These are phyloP conservation scores for Eristalis pertinax DNA, from an alignment of 2,888 invertebrate species.

Conservation along the genomic window DNA sequence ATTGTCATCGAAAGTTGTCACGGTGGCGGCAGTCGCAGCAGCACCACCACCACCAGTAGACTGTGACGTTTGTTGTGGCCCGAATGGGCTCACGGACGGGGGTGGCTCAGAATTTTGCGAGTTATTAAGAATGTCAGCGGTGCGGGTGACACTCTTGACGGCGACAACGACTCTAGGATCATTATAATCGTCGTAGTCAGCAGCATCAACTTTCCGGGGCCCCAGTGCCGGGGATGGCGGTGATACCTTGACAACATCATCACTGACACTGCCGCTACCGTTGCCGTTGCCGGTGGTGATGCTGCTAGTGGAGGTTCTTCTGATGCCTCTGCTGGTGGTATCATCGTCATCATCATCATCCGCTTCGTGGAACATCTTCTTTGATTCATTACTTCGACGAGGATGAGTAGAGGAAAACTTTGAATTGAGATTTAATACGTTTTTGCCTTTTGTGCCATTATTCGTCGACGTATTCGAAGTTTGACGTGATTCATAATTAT, in stretches of 20 bases:
- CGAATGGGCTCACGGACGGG: constrained; percentile 39
- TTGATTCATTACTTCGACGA: constrained; percentile 68
- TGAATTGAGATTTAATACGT: constrained; percentile 77
- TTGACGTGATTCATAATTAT: constrained; percentile 72
- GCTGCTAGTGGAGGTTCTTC: constrained; percentile 9
- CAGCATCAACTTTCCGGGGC: constrained; percentile 38
- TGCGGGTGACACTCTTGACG: constrained; percentile 62
- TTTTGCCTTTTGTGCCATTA: constrained; percentile 76
- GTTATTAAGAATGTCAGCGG: constrained; percentile 41
- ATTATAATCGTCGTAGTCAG: constrained; percentile 68
- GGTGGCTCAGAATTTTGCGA: constrained; percentile 38
- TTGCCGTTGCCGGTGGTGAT: constrained; percentile 22
- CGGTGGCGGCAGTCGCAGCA: background rate
- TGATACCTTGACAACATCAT: constrained; percentile 69
- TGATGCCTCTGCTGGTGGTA: constrained; percentile 50
- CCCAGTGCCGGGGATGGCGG: constrained; percentile 42
- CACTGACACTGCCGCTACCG: constrained; percentile 29
- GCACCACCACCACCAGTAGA: constrained; percentile 4
- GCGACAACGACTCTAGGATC: constrained; percentile 61
- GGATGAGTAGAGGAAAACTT: constrained; percentile 59
- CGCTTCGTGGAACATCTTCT: constrained; percentile 66
- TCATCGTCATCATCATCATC: constrained; percentile 74
- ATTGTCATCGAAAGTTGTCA: constrained; percentile 75
- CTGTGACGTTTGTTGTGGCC: constrained; percentile 59
- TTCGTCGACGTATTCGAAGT: constrained; percentile 67